These are phyloP conservation scores for Actenoides hombroni DNA, from an alignment of 2,113 vertebrate genomes.

Conservation along the genomic window DNA sequence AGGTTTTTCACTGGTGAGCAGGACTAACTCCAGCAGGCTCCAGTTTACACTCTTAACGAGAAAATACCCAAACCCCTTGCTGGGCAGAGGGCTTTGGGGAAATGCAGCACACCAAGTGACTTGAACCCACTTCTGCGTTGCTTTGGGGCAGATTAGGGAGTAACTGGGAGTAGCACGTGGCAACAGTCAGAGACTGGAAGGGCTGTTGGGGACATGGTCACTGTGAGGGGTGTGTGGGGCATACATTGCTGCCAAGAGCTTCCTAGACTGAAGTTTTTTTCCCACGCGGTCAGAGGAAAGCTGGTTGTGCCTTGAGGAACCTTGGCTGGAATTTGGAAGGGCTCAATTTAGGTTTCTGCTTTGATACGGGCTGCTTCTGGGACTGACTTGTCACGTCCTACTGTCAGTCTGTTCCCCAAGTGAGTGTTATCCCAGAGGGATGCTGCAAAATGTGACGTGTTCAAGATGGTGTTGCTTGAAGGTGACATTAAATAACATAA, in stretches of 20 bases:
- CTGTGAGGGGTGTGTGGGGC: background rate
- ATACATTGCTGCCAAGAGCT: background rate
- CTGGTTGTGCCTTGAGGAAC: background rate
- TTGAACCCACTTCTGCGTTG: background rate
- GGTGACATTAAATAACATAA: background rate
- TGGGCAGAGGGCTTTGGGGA: background rate
- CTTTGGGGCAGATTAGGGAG: background rate
- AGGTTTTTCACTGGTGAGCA: background rate
- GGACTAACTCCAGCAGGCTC: background rate
- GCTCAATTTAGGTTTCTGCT: background rate
- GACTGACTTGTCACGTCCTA: background rate
- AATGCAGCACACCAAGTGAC: background rate
- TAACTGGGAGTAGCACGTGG: background rate
- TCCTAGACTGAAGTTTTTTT: background rate
- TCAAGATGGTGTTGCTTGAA: background rate
- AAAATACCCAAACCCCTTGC: background rate
- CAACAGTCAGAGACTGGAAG: background rate
- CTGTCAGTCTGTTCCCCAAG: background rate
- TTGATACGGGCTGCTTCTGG: background rate
- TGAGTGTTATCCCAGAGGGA: background rate
- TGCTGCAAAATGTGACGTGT: fast-evolving
- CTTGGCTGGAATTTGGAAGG: background rate
- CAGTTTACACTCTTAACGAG: background rate
- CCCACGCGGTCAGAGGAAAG: background rate
- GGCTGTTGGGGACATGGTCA: background rate